A percentile compares a stretch with the other conserved stretches of the same genome.
phyloP scores from a whole-genome alignment of 2,113 vertebrate genomes.

The Crotophaga sulcirostris region DNA sequence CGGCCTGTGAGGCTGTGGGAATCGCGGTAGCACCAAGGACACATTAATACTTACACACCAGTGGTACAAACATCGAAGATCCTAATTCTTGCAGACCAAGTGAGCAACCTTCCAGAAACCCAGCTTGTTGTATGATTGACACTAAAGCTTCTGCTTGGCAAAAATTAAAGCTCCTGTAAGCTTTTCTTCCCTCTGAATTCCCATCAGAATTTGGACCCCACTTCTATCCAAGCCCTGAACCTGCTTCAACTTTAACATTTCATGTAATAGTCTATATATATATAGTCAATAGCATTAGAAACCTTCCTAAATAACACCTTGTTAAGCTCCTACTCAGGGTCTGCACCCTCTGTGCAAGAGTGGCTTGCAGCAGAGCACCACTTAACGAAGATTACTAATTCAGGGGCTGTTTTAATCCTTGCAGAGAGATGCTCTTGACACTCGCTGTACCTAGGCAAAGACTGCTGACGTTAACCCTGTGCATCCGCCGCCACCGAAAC shows the following conservation, averaged over 20 bases:
- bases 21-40: accelerated
- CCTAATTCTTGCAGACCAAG: not conserved
- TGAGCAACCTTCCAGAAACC: not conserved
- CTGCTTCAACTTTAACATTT: not conserved
- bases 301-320: not conserved
- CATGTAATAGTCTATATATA: not conserved
- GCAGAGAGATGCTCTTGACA: not conserved
- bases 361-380: not conserved
- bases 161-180: not conserved
- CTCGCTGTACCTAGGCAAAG: not conserved
- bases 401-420: not conserved
- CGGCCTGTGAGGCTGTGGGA: not conserved
- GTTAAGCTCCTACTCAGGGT: not conserved
- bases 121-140: not conserved
- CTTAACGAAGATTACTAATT: not conserved
- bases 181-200: not conserved
- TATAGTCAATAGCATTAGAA: not conserved
- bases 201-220: not conserved
- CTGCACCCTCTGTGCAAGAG: not conserved
- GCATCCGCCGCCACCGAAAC: not conserved
- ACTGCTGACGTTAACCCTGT: not conserved
- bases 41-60: not conserved
- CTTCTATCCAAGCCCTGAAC: not conserved
- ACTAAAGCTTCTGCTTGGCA: not conserved
- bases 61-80: not conserved